A percentile compares a stretch with the other conserved stretches of the same genome.
Evolutionary conservation across 2,113 vertebrate species (phyloP).

Genomic region (Syrrhaptes paradoxus): DNA sequence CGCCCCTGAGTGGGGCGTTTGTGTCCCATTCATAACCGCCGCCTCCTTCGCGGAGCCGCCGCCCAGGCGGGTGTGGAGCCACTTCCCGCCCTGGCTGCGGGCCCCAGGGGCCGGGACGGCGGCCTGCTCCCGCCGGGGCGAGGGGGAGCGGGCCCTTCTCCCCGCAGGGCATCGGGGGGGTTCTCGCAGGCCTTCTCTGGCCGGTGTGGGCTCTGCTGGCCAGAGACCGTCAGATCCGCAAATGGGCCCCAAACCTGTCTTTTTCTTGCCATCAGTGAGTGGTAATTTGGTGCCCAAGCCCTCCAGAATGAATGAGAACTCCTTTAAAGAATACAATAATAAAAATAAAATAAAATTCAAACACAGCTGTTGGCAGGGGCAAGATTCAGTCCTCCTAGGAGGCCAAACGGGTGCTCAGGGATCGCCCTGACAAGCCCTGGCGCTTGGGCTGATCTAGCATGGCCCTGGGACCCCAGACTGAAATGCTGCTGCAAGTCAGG

Average conservation of each 20-base stretch:
- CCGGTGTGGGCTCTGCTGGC: background rate
- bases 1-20: too few relatives aligned
- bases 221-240: background rate
- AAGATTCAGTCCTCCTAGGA: too few relatives aligned
- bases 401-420: background rate
- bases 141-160: too few relatives aligned
- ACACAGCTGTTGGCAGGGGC: background rate
- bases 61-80: background rate
- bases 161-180: background rate
- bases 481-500: accelerated
- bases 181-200: background rate
- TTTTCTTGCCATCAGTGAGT: background rate
- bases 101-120: background rate
- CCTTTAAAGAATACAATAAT: background rate
- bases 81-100: too few relatives aligned
- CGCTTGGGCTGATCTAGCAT: accelerated
- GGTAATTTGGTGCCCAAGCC: accelerated
- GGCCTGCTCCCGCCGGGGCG: too few relatives aligned
- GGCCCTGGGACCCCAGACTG: accelerated
- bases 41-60: background rate
- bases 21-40: background rate
- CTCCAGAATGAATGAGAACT: background rate
- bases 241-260: background rate
- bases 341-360: background rate
- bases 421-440: accelerated